A percentile compares a stretch with the other conserved stretches of the same genome.
Conservation (phyloP, 2,888 invertebrate species). For the Ypsolopha sequella region DNA sequence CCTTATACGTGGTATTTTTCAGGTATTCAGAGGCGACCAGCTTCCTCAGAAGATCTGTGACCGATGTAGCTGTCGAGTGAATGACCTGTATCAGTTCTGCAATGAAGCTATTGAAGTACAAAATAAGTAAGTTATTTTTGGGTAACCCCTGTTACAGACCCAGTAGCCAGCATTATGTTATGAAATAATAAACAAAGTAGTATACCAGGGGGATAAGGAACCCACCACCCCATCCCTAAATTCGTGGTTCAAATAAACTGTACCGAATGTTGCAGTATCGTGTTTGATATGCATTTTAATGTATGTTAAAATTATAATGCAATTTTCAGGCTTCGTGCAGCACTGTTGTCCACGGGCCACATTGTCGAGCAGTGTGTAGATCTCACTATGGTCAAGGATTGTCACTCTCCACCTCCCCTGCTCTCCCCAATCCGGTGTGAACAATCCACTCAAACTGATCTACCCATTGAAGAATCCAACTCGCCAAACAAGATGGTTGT, state of each 20-base stretch:
- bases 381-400: conserved; percentile 9
- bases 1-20: conserved; percentile 23
- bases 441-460: conserved; percentile 41
- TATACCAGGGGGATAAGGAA: too few species aligned
- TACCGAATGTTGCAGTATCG: too few species aligned
- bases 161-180: too few species aligned
- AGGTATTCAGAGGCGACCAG: conserved; percentile 76
- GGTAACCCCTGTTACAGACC: too few species aligned
- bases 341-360: neutral
- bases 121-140: conserved; percentile 69
- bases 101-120: conserved; percentile 77
- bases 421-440: conserved; percentile 13
- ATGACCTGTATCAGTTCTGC: conserved; percentile 79
- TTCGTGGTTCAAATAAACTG: too few species aligned
- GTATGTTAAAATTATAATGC: too few species aligned
- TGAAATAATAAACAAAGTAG: too few species aligned
- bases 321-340: too few species aligned
- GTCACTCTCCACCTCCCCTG: conserved; percentile 15
- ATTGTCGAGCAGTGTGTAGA: neutral
- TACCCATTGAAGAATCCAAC: neutral
- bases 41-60: conserved; percentile 80
- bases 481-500: conserved; percentile 5
- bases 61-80: conserved; percentile 78
- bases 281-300: too few species aligned
- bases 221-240: too few species aligned